A percentile compares a stretch with the other conserved stretches of the same genome.
Conservation (phyloP, 2,888 invertebrate genomes). For the Clostera curtula region DNA sequence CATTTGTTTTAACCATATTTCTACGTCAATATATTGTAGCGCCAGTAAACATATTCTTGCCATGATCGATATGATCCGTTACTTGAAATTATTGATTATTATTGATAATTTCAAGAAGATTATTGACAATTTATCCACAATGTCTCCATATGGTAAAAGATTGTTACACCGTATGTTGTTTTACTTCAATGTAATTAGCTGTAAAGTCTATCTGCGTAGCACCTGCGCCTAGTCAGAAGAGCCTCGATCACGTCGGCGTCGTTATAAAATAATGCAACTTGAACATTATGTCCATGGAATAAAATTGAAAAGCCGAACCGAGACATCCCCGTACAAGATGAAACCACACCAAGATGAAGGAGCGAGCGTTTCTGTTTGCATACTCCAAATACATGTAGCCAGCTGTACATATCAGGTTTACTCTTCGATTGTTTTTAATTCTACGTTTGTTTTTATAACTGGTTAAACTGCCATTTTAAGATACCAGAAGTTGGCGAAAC, state of each 20-base stretch:
- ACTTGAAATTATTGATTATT: neutral
- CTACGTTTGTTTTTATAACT: conserved; percentile 26
- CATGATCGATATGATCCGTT: conserved; percentile 2
- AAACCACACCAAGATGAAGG: conserved; percentile 38
- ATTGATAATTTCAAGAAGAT: conserved; percentile 2
- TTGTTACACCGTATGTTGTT: conserved; percentile 16
- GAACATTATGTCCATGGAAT: conserved; percentile 7
- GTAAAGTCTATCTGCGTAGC: conserved; percentile 22
- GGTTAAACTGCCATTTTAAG: conserved; percentile 13
- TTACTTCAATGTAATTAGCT: conserved; percentile 16
- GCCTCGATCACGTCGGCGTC: conserved; percentile 5
- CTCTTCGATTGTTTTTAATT: conserved; percentile 38
- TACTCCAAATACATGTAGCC: conserved; percentile 45
- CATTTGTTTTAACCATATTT: too few relatives aligned
- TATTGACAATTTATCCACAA: conserved; percentile 6
- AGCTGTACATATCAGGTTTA: conserved; percentile 40
- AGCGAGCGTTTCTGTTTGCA: conserved; percentile 30
- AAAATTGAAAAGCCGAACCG: conserved; percentile 12
- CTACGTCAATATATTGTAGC: too few relatives aligned
- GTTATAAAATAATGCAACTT: conserved; percentile 4
- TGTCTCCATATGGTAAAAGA: conserved; percentile 13
- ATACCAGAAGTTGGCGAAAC: too few relatives aligned
- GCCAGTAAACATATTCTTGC: too few relatives aligned
- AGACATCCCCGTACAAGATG: too few relatives aligned
- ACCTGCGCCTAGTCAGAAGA: conserved; percentile 20